A percentile compares a stretch with the other conserved stretches of the same genome.
phyloP scores from a whole-genome alignment of 2,888 invertebrate species.

The Drosophila lacicola region DNA sequence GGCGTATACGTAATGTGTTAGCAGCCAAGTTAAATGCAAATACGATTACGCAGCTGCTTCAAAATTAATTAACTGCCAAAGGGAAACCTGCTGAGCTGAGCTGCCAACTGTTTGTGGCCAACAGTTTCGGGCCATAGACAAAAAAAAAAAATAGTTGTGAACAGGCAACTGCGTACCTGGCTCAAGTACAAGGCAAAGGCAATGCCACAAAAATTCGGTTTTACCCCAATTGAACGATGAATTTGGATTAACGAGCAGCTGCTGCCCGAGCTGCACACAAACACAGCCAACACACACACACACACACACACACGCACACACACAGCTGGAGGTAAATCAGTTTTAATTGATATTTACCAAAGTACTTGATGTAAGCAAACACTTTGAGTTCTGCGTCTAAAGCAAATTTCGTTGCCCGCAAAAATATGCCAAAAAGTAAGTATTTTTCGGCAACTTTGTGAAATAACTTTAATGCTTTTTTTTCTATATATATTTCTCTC shows the following conservation, averaged over 20 bases:
- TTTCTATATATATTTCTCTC: background rate
- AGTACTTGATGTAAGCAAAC: slow-evolving; percentile 75
- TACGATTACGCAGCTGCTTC: slow-evolving; percentile 48
- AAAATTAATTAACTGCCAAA: slow-evolving; percentile 69
- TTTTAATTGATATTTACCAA: slow-evolving; percentile 80
- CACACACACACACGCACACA: slow-evolving; percentile 5
- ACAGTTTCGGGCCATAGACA: slow-evolving; percentile 29
- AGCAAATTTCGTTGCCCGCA: slow-evolving; percentile 45
- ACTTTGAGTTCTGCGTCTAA: slow-evolving; percentile 71
- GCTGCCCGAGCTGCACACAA: slow-evolving; percentile 7
- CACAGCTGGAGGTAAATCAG: slow-evolving; percentile 62
- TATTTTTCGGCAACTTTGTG: background rate
- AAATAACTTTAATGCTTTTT: slow-evolving; percentile 17
- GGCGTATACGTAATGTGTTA: slow-evolving; percentile 48
- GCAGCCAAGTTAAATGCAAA: slow-evolving; percentile 40
- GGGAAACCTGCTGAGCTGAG: slow-evolving; percentile 13
- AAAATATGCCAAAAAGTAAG: background rate
- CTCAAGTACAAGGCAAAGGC: slow-evolving; percentile 50
- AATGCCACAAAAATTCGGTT: slow-evolving; percentile 48
- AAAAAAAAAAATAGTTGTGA: slow-evolving; percentile 16
- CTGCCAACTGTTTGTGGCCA: slow-evolving; percentile 41
- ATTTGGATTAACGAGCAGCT: slow-evolving; percentile 43
- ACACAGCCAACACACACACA: slow-evolving; percentile 4
- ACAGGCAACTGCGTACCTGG: slow-evolving; percentile 11
- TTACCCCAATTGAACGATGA: slow-evolving; percentile 43